phyloP scores from a whole-genome alignment of 2,888 invertebrate species.

The Cyclophora albipunctata region DNA sequence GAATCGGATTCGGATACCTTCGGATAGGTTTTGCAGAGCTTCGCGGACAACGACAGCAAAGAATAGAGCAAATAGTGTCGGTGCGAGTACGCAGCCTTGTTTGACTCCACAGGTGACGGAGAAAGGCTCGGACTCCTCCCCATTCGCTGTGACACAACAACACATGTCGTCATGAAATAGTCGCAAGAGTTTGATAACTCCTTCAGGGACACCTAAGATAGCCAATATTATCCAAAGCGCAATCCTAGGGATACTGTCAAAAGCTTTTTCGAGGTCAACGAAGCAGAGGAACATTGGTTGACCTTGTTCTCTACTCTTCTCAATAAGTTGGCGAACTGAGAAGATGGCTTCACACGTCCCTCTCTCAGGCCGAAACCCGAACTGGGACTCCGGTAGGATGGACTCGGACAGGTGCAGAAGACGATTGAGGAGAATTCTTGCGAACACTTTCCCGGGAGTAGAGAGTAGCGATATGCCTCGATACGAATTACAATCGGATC shows the following conservation, averaged over 20 bases:
- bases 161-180: slow-evolving; percentile 13
- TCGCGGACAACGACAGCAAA: too few species aligned
- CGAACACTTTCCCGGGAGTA: slow-evolving; percentile 1
- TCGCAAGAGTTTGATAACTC: slow-evolving; percentile 7
- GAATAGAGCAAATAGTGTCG: too few species aligned
- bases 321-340: slow-evolving; percentile 6
- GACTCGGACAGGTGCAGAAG: not conserved
- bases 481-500: slow-evolving; percentile 1
- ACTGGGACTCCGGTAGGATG: slow-evolving; percentile 1
- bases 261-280: slow-evolving; percentile 1
- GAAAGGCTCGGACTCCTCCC: too few species aligned
- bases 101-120: too few species aligned
- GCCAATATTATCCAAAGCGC: slow-evolving; percentile 11
- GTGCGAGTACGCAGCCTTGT: too few species aligned
- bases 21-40: not conserved
- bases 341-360: slow-evolving; percentile 3
- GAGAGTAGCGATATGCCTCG: slow-evolving; percentile 9
- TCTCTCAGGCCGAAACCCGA: not conserved
- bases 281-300: slow-evolving; percentile 9
- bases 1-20: not conserved
- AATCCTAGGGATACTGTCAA: slow-evolving; percentile 9
- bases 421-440: too few species aligned
- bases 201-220: slow-evolving; percentile 8
- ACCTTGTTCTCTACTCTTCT: slow-evolving; percentile 11
- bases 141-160: too few species aligned